Conservation (phyloP, 2,797 vertebrate genomes). For the Toxotes lorentzi region DNA sequence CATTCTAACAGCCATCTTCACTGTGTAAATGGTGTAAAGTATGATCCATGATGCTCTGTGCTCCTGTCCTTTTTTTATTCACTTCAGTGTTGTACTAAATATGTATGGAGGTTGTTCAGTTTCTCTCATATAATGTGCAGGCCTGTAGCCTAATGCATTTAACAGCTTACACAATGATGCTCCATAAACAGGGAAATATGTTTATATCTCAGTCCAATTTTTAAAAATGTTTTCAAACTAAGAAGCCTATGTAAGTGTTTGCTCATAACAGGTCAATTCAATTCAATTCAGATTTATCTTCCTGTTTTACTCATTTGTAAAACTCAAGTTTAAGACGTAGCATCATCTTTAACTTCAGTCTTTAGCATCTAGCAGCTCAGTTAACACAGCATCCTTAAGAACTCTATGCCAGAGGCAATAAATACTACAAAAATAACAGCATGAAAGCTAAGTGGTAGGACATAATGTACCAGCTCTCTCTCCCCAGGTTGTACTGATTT, state of each 20-base stretch:
- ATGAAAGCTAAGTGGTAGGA: conserved; percentile 66
- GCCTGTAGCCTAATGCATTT: conserved; percentile 16
- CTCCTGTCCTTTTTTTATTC: neutral
- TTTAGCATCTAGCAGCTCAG: conserved; percentile 47
- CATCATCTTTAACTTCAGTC: conserved; percentile 39
- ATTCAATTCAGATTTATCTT: no score
- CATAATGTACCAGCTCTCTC: conserved; percentile 68
- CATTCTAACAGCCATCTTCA: conserved; percentile 15
- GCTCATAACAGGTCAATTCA: neutral
- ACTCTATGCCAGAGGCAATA: conserved; percentile 60
- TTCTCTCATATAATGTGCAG: conserved; percentile 21
- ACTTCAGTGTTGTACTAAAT: neutral
- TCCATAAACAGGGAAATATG: conserved; percentile 20
- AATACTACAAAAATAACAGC: conserved; percentile 64
- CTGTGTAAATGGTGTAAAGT: conserved; percentile 7
- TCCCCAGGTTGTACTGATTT: conserved; percentile 71
- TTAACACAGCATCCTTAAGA: conserved; percentile 55
- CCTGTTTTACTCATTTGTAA: conserved; percentile 20
- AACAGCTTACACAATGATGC: neutral
- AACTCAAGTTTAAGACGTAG: conserved; percentile 34
- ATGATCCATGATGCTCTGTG: neutral
- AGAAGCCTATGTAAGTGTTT: conserved; percentile 1
- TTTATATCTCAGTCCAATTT: conserved; percentile 6
- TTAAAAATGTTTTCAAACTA: conserved; percentile 4
- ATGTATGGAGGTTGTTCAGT: conserved; percentile 1